Base-by-base conservation (phyloP, 2,888 invertebrate genomes). In the Pandemis heparana region DNA sequence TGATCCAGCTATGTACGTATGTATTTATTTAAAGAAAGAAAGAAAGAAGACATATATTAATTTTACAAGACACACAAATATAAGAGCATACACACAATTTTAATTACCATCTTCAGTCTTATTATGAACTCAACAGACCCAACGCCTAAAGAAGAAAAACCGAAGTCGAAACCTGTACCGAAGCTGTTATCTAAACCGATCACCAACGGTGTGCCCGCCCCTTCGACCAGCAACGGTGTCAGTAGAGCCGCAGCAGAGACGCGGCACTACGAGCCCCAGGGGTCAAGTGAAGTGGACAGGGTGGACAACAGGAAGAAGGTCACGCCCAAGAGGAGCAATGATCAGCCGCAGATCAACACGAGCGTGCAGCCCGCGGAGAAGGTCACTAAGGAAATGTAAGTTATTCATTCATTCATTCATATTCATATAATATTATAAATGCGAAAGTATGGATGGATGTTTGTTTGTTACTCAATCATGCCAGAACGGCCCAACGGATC, bases 321-420 rank as follows among this genome's bases (percentile, higher is more conserved):
- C 14, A 64, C 68, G 3, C n/a, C 14, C 8, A 94, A 94, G 79
- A 85, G 93, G 76, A 92, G 87, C 8, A 93, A 94, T 68, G 92
- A 93, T 59, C 90, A 92, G 81, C 93, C 92, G 0, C 94, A 94
- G 80, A 85, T 91, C 0, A 94, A 94, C 74, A 88, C 85, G 0
- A 80, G 84, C 7, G 84, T 85, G 1, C 81, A 79, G 9, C 78
- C 83, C 0, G 76, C 81, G 1, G 87, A 87, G 51, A 92, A 90
- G 80, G 81, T 90, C 18, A 80, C 84, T 51, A 89, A 90, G 73
- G 81, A 86, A 70, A 75, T 87, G 90, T 89, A 48, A 89, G 90
- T 87, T 70, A 9, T 59, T 10, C 9, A n/a, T n/a, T n/a, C n/a
- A n/a, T n/a, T n/a, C n/a, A n/a, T n/a, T n/a, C n/a, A n/a, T n/a